Evolutionary conservation across 2,888 invertebrate genomes (phyloP), one percentile per base, ranked within the genome.

Genomic region (Mimas tiliae): DNA sequence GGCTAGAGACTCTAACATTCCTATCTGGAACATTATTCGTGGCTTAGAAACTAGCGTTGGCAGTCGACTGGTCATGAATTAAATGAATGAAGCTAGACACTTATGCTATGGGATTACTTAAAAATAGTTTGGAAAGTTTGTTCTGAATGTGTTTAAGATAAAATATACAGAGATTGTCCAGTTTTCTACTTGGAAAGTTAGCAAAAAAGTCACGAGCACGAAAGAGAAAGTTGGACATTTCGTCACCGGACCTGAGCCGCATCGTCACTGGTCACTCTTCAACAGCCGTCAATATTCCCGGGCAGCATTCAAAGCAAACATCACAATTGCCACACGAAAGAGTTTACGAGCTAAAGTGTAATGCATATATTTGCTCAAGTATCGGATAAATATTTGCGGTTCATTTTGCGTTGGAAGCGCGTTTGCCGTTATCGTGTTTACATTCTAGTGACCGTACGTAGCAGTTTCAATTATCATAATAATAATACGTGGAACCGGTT

Each of bases 401-500:
- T 62, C 62, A 64, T 52, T 74, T 62, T 69, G 67, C 9, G 48
- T 14, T 51, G 51, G 48, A 50, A 48, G 69, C 70, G 71, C 68
- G 50, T 70, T 69, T 73, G 76, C 81, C 69, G 82, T 78, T 84
- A 80, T 77, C 75, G 66, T 77, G 75, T 83, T 79, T 79, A 75
- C 72, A 74, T 70, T 73, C 69, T 75, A 71, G 71, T 76, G 75
- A 72, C 73, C 72, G 74, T 76, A 72, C 73, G 58, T 77, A 76
- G 76, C 75, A 73, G 75, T 69, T 76, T 77, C 76, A 78, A 81
- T 81, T 78, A 80, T 80, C 76, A 79, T 79, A 77, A 80, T 79
- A 79, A 75, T 80, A 78, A 72, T 80, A 78, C 74, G 77, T 77
- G 73, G 71, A 82, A 83, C 84, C 82, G 80, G 85, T 88, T 85